Evolutionary conservation across 2,113 vertebrate species (phyloP).

Genomic region (Xenotilapia longispinis): DNA sequence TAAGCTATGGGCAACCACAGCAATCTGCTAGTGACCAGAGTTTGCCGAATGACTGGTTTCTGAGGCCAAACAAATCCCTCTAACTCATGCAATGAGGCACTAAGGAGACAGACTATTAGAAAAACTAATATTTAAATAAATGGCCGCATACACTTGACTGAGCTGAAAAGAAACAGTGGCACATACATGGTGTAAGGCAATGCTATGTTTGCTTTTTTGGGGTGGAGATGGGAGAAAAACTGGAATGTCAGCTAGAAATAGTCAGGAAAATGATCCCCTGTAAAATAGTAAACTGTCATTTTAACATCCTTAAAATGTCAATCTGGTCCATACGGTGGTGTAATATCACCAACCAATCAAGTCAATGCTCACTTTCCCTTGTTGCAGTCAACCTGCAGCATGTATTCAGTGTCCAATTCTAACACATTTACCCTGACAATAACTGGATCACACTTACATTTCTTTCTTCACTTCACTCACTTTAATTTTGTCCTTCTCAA

Average conservation of each 20-base stretch:
- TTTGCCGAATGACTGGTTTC: background rate
- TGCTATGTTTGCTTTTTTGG: background rate
- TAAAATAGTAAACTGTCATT: background rate
- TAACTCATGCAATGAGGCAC: background rate
- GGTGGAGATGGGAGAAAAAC: background rate
- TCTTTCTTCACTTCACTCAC: background rate
- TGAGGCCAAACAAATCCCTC: background rate
- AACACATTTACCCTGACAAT: slow-evolving; percentile 2
- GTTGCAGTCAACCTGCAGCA: background rate
- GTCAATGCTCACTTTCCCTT: background rate
- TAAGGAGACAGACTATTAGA: background rate
- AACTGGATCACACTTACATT: slow-evolving; percentile 24
- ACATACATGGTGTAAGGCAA: background rate
- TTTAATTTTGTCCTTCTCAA: slow-evolving; percentile 1
- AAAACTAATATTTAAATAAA: background rate
- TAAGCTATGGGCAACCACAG: background rate
- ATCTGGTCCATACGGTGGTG: background rate
- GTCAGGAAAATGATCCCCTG: background rate
- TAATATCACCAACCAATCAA: background rate
- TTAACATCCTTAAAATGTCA: background rate
- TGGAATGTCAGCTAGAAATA: background rate
- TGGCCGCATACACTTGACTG: background rate
- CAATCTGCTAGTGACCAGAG: background rate
- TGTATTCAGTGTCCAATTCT: background rate
- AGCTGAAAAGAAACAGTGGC: background rate